These are phyloP conservation scores for Autographa pulchrina DNA, from an alignment of 2,888 invertebrate species.

Conservation along the genomic window DNA sequence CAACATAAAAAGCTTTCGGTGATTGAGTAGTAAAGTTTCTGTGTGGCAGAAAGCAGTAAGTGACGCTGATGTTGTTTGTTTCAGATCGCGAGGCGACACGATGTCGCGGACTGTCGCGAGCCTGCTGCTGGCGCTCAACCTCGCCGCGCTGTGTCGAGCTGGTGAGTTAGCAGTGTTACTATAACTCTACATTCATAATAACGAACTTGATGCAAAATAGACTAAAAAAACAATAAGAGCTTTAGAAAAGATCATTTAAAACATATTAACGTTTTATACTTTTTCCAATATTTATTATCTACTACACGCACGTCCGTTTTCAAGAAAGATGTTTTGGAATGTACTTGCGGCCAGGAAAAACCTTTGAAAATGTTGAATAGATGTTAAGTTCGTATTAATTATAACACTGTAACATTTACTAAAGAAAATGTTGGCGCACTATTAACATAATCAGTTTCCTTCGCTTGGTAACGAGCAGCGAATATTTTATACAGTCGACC, in stretches of 20 bases:
- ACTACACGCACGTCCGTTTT: too few species aligned
- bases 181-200: background rate
- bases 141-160: slow-evolving; percentile 66
- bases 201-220: too few species aligned
- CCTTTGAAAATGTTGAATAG: background rate
- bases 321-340: too few species aligned
- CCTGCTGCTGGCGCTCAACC: slow-evolving; percentile 63
- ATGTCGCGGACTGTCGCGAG: slow-evolving; percentile 66
- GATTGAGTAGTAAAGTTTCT: slow-evolving; percentile 1
- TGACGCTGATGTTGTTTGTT: slow-evolving; percentile 58
- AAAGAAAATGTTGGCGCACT: too few species aligned
- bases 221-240: too few species aligned
- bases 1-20: background rate
- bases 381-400: background rate
- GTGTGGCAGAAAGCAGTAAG: background rate
- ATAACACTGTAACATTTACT: too few species aligned
- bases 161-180: slow-evolving; percentile 65
- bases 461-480: background rate
- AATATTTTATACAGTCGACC: background rate
- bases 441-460: slow-evolving; percentile 3
- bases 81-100: slow-evolving; percentile 76
- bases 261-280: too few species aligned
- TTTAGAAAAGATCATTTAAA: too few species aligned
- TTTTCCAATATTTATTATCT: too few species aligned
- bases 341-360: too few species aligned